Evolutionary conservation across 2,113 vertebrate genomes (phyloP), one percentile per base, ranked within the genome.

Genomic region (Pygoscelis antarcticus): DNA sequence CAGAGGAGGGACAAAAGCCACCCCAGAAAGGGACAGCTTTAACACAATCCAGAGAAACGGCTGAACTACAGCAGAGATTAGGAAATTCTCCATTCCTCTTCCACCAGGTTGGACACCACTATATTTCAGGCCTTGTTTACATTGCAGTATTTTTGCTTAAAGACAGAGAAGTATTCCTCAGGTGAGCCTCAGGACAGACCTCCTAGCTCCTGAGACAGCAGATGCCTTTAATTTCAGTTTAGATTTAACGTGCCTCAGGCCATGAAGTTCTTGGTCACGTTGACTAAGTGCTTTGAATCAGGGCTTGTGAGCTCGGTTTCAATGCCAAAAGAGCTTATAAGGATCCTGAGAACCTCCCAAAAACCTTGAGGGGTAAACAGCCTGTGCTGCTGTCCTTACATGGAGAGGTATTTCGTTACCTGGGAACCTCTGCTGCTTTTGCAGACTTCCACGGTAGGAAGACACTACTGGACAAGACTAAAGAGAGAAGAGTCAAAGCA

Each of bases 251-350:
- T 52, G 68, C 95, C 83, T 77, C 8, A 2, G 79, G 88, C 90
- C 71, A 87, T 42, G 44, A 89, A 92, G 38, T 80, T 96, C 71
- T 52, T 68, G 68, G 44, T 95, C 83, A 69, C 6, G 3, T 81
- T 86, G 86, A 91, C 72, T 80, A 74, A 95, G 68, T 60, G 88
- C 75, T 93, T 77, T 61, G 91, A 96, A 85, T 78, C 85, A 69
- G 46, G 36, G 68, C 54, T 87, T 94, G 70, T 78, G 89, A 93
- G 75, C 64, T 93, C n/a, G 2, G 54, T 32, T 90, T 84, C 87
- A 95, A 36, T 72, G 71, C 64, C 89, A 88, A 65, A 95, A 87
- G 83, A 87, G n/a, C 32, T 96, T 78, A 46, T 6, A 42, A 76
- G 42, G 61, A 95, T 89, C 61, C 57, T 76, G 69, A 84, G 54